A percentile compares a stretch with the other conserved stretches of the same genome.
These are phyloP conservation scores for Prorops nasuta DNA, from an alignment of 1,140 invertebrate genomes.

Conservation along the genomic window DNA sequence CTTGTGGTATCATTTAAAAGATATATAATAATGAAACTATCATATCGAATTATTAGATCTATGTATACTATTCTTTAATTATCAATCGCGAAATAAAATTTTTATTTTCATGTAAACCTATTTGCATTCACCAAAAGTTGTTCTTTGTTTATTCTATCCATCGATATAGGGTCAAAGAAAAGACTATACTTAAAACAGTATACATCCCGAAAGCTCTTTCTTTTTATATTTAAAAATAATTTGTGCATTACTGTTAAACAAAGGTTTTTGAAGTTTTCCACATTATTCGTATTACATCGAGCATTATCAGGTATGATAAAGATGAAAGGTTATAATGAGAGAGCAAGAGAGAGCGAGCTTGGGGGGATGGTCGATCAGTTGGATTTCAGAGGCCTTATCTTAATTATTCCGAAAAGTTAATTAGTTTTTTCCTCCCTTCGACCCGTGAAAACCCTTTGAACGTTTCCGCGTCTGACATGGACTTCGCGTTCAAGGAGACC, in stretches of 20 bases:
- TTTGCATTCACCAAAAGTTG: not conserved
- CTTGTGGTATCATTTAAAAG: constrained; percentile 53
- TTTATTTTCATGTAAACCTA: too few relatives aligned
- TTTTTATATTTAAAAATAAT: too few relatives aligned
- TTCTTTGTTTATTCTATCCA: not conserved
- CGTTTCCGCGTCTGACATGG: constrained; percentile 34
- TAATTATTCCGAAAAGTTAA: constrained; percentile 52
- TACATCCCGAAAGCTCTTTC: not conserved
- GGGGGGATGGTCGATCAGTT: too few relatives aligned
- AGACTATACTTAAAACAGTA: not conserved
- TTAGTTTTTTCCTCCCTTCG: constrained; percentile 43
- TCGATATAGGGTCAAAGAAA: not conserved
- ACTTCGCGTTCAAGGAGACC: constrained; percentile 33
- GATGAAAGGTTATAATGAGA: too few relatives aligned
- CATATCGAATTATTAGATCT: constrained; percentile 50
- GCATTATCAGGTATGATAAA: too few relatives aligned
- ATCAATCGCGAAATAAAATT: too few relatives aligned
- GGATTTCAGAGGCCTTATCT: constrained; percentile 44
- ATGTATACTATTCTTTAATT: constrained; percentile 21
- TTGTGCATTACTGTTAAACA: too few relatives aligned
- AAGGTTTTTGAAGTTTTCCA: too few relatives aligned
- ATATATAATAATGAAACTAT: constrained; percentile 50
- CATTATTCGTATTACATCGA: too few relatives aligned
- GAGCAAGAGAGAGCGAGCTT: constrained; percentile 18
- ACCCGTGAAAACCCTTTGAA: constrained; percentile 33